Conservation (phyloP, 1,140 invertebrate genomes). For the Heliconius nattereri region DNA sequence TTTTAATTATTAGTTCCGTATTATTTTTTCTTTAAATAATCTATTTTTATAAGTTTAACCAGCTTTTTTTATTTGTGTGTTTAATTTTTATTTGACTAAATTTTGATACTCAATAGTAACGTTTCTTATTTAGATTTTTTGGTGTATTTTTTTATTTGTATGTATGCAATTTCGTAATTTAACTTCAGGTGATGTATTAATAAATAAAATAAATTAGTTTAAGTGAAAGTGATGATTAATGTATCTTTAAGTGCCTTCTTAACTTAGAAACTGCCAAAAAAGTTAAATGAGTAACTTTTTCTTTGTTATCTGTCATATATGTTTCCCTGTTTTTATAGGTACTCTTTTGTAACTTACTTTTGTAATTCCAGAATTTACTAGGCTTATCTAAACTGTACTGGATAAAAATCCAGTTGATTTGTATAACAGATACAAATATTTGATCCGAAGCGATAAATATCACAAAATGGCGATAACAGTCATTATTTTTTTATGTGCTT, state of each 20-base stretch:
- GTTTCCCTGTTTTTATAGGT: too few species aligned
- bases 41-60: not conserved
- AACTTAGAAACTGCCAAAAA: conserved; percentile 23
- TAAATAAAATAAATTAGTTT: conserved; percentile 9
- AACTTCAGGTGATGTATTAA: not conserved
- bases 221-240: conserved; percentile 36
- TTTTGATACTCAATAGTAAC: not conserved
- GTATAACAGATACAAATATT: too few species aligned
- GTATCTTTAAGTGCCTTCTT: conserved; percentile 41
- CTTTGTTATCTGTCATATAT: too few species aligned
- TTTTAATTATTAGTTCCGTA: not conserved
- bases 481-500: too few species aligned
- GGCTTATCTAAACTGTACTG: not conserved
- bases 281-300: not conserved
- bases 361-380: not conserved
- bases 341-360: too few species aligned
- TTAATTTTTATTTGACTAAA: not conserved
- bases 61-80: not conserved
- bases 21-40: not conserved
- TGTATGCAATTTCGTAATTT: not conserved
- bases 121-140: not conserved
- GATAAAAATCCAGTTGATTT: too few species aligned
- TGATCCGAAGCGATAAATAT: too few species aligned
- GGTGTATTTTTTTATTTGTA: not conserved
- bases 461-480: too few species aligned